Evolutionary conservation across 2,113 vertebrate species (phyloP).

Genomic region (Zosterops lateralis): DNA sequence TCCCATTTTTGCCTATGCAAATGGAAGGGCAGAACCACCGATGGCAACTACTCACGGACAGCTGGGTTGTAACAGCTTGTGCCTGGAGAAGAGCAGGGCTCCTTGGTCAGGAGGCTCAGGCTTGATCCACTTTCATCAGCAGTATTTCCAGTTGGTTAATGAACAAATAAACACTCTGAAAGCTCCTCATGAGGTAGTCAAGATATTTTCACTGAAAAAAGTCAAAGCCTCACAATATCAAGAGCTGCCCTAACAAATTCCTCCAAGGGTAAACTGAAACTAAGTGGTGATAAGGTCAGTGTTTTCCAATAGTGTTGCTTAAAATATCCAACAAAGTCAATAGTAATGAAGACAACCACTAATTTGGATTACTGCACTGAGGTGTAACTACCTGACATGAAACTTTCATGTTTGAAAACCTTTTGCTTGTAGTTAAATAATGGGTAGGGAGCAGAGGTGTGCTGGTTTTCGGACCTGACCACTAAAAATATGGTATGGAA

Average conservation of each 20-base stretch:
- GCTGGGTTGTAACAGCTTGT: accelerated
- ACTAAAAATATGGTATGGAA: neutral
- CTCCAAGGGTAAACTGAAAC: neutral
- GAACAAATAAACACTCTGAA: neutral
- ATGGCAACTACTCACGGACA: neutral
- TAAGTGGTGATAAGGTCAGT: neutral
- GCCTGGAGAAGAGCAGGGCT: neutral
- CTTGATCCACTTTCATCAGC: neutral
- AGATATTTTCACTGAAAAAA: neutral
- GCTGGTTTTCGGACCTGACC: neutral
- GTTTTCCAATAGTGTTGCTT: neutral
- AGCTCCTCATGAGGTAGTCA: neutral
- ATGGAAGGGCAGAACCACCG: neutral
- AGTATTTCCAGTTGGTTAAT: neutral
- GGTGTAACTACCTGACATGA: neutral
- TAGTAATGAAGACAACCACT: neutral
- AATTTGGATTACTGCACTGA: neutral
- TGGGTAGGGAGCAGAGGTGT: neutral
- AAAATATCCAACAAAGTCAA: neutral
- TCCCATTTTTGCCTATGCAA: neutral
- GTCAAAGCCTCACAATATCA: neutral
- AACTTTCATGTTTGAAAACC: neutral
- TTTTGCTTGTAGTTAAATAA: neutral
- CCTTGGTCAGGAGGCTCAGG: neutral
- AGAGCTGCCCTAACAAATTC: neutral